A percentile compares a stretch with the other conserved stretches of the same genome.
phyloP scores from a whole-genome alignment of 2,888 invertebrate species.

The Iselma pallidipennis region DNA sequence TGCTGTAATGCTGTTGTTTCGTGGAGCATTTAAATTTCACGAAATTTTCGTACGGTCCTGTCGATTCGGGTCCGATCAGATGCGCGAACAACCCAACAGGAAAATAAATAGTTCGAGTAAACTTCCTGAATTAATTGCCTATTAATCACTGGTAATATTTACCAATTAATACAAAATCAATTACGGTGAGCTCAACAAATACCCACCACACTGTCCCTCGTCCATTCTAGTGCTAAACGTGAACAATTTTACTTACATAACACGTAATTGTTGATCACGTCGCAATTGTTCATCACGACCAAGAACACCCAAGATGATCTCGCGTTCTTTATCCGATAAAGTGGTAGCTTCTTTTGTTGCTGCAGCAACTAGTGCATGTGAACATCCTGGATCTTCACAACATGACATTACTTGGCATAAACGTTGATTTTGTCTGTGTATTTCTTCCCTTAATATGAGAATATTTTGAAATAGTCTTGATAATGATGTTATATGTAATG shows the following conservation, averaged over 20 bases:
- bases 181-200: too few relatives aligned
- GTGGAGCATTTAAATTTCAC: too few relatives aligned
- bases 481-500: neutral
- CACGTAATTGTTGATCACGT: slow-evolving; percentile 58
- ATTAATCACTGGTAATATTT: too few relatives aligned
- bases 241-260: slow-evolving; percentile 58
- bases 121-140: too few relatives aligned
- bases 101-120: too few relatives aligned
- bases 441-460: neutral
- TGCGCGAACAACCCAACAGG: too few relatives aligned
- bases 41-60: too few relatives aligned
- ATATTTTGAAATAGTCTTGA: neutral
- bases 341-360: slow-evolving; percentile 50
- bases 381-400: slow-evolving; percentile 49
- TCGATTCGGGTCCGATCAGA: too few relatives aligned
- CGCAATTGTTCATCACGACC: slow-evolving; percentile 60
- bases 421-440: neutral
- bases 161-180: too few relatives aligned
- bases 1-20: too few relatives aligned
- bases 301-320: slow-evolving; percentile 61
- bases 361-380: slow-evolving; percentile 50
- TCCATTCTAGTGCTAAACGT: too few relatives aligned
- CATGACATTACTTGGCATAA: slow-evolving; percentile 38
- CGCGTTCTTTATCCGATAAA: slow-evolving; percentile 55
- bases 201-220: too few relatives aligned